Base-by-base conservation (phyloP, 2,888 invertebrate species). In the Oscheius onirici region DNA sequence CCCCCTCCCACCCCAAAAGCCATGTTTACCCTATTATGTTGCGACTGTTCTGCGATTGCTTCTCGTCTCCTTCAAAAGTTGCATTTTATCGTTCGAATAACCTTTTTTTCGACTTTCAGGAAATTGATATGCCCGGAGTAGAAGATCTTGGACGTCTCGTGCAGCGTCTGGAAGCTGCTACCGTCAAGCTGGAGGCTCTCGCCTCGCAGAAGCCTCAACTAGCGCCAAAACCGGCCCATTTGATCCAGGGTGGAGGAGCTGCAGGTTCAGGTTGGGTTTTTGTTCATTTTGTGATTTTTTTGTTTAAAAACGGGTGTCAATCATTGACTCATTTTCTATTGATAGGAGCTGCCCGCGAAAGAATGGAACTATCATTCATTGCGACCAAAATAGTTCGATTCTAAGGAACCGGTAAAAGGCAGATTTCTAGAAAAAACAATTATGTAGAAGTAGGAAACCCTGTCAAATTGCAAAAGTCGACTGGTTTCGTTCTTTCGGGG, bases 221-320 rank as follows among this genome's bases (percentile, higher is more conserved):
- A 15, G 82, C 85, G 0, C 85, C 86, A 26, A 85, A 86, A 54
- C 85, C 85, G 52, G 74, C 74, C 24, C 69, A 74, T 51, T 66
- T 77, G 26, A 44, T 71, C 40, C 34, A 15, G 46, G 55, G 55
- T 24, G 58, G 58, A n/a, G 49, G 28, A 43, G 34, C 65, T 17
- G 20, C 55, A 15, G 55, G 54, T 52, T 49, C 52, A 46, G 63
- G 63, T 46, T 46, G 41, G 41, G 17, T 60, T 0, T 60, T 26
- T 1, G 13, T 15, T 3, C 28, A 24, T 10, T 11, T 28, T 20
- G 46, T n/a, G n/a, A n/a, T n/a, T n/a, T n/a, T n/a, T n/a, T n/a
- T n/a, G n/a, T n/a, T n/a, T n/a, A n/a, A n/a, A n/a, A n/a, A n/a
- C n/a, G n/a, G 3, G n/a, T 28, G 40, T 40, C 58, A 17, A 58